Base-by-base conservation (phyloP, 1,140 invertebrate genomes). In the Pogonognathellus flavescens region DNA sequence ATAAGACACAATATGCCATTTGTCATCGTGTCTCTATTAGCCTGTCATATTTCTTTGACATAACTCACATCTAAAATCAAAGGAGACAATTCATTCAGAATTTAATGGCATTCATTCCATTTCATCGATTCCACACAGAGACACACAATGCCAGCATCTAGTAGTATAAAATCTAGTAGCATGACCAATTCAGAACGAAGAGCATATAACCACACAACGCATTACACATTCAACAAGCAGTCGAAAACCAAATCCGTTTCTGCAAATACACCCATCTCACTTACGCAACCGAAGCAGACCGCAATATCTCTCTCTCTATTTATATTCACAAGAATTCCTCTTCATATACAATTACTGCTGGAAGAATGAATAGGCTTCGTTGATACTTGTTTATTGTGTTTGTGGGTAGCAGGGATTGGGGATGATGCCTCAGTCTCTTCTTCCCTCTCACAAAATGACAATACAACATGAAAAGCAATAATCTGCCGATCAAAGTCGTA, bases 11-110 rank as follows among this genome's bases (percentile, higher is more conserved):
- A 31, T 16, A 1, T 18, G 70, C 6, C 70, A 76, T 76, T 76
- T 76, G 70, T 76, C 70, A 50, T 49, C 41, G 70, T 76, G 70
- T 76, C 70, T 76, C 70, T 76, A 76, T 76, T 76, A 76, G 31
- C 13, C 70, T 76, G 70, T 76, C 70, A 76, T 41, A 9, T 41
- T 50, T 76, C 31, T 50, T 16, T 14, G 41, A 16, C 62, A 25
- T 31, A 3, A 41, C 4, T 76, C 70, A 49, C 31, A 49, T 50
- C 31, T 8, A 11, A 41, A 70, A 76, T 76, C 31, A 76, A 76
- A 16, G 70, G 11, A 72, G 10, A 49, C 6, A 41, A 18, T n/a
- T 9, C 66, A 41, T 6, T 5, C 1, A 41, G 66, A 70, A 41
- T 18, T 6, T 20, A 22, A 60, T 20, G n/a, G 18, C 18, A 60